Evolutionary conservation across 2,797 vertebrate genomes (phyloP).

Genomic region (Epinephelus coioides): DNA sequence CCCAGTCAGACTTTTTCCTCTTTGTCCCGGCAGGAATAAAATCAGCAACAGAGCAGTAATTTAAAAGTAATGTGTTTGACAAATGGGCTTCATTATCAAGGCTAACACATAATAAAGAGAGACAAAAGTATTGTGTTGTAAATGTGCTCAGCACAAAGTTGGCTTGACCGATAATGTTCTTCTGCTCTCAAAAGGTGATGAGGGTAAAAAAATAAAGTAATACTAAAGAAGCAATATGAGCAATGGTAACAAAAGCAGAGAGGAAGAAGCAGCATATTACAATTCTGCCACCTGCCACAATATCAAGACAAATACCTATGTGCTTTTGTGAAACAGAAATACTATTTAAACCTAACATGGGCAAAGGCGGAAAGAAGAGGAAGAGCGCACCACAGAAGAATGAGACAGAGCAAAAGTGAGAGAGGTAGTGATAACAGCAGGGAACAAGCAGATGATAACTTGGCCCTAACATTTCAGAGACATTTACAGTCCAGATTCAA

Average conservation of each 20-base stretch:
- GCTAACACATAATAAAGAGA: conserved; percentile 32
- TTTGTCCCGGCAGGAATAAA: conserved; percentile 32
- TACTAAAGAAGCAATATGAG: neutral
- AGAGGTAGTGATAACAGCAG: neutral
- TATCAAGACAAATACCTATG: neutral
- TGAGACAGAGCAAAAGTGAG: neutral
- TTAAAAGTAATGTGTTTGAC: conserved; percentile 54
- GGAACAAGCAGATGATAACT: conserved; percentile 36
- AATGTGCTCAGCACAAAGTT: conserved; percentile 14
- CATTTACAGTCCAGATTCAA: conserved; percentile 66
- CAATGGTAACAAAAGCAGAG: neutral
- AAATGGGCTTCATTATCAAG: conserved; percentile 59
- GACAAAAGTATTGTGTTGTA: conserved; percentile 13
- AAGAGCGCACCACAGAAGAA: neutral
- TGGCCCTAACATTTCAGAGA: conserved; percentile 55
- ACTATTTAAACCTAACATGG: neutral
- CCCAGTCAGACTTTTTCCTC: conserved; percentile 12
- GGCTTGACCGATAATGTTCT: conserved; percentile 1
- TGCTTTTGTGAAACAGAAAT: neutral
- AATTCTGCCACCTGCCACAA: neutral
- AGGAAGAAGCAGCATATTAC: neutral
- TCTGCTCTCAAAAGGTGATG: neutral
- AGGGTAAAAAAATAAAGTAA: neutral
- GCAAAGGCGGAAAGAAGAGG: neutral
- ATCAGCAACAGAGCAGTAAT: conserved; percentile 32